These are phyloP conservation scores for Myodes glareolus DNA, from an alignment of 2,113 vertebrate species.

Conservation along the genomic window DNA sequence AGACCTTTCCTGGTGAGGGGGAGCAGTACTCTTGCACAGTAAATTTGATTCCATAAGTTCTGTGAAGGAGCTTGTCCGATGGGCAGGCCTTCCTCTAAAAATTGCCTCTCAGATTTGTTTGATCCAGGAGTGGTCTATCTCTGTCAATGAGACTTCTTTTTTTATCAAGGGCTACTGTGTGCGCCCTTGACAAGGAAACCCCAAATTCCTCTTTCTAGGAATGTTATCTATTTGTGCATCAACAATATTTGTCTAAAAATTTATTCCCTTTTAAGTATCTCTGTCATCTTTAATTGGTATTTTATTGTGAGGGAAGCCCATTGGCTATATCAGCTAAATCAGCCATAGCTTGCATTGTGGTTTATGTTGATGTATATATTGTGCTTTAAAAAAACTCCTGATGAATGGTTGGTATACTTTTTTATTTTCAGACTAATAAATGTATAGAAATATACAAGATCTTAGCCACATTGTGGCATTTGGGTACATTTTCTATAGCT, in stretches of 20 bases:
- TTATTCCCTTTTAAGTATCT: background rate
- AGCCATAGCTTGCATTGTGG: background rate
- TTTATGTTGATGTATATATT: background rate
- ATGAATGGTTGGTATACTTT: background rate
- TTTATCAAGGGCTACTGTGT: background rate
- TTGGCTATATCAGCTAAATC: background rate
- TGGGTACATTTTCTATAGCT: background rate
- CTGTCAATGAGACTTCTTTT: background rate
- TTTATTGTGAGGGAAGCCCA: background rate
- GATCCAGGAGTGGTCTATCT: background rate
- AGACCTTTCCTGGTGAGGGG: slow-evolving; percentile 30
- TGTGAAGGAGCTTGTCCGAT: slow-evolving; percentile 1
- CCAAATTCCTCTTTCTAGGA: background rate
- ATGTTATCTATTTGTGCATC: background rate
- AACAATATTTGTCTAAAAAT: background rate
- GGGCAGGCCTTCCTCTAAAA: slow-evolving; percentile 13
- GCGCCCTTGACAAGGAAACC: background rate
- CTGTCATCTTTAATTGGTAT: background rate
- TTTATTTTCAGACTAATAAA: background rate
- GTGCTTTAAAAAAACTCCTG: background rate
- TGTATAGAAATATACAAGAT: slow-evolving; percentile 10
- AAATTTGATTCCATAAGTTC: slow-evolving; percentile 1
- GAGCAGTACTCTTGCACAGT: background rate
- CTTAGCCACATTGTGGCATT: background rate
- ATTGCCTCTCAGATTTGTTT: background rate